Conservation (phyloP, 1,140 invertebrate genomes). For the Drosophila kohkoa region DNA sequence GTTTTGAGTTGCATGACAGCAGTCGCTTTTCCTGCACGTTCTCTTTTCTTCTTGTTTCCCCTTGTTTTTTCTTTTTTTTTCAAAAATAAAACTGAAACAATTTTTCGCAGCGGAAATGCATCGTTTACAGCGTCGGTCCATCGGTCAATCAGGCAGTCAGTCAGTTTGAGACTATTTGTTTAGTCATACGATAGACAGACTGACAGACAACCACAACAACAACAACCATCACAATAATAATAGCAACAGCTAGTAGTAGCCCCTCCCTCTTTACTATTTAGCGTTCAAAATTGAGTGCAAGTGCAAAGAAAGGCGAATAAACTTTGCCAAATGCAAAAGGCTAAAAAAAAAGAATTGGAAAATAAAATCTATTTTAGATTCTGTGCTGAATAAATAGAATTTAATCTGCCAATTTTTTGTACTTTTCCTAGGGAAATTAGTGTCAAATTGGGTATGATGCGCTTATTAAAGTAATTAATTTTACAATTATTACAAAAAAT, state of each 20-base stretch:
- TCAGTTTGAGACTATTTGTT: conserved; percentile 56
- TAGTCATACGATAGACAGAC: conserved; percentile 59
- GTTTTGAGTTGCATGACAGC: conserved; percentile 51
- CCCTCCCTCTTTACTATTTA: neutral
- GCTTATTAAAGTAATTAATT: neutral
- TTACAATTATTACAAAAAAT: too few relatives aligned
- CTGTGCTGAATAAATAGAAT: conserved; percentile 57
- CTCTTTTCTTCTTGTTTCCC: conserved; percentile 10
- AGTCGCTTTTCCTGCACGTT: conserved; percentile 42
- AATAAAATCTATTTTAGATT: conserved; percentile 51
- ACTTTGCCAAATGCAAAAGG: conserved; percentile 58
- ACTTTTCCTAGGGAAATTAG: neutral
- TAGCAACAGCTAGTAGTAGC: neutral
- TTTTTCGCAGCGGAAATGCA: conserved; percentile 75
- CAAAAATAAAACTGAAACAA: conserved; percentile 49
- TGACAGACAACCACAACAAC: conserved; percentile 17
- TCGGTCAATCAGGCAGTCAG: conserved; percentile 42
- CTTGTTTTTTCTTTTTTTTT: conserved; percentile 28
- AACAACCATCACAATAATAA: conserved; percentile 10
- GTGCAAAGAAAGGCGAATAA: conserved; percentile 79
- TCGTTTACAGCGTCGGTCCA: conserved; percentile 62
- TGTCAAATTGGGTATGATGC: neutral
- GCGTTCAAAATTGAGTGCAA: conserved; percentile 70
- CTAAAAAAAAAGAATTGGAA: conserved; percentile 1
- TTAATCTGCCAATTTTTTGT: conserved; percentile 38